Evolutionary conservation across 2,797 vertebrate species (phyloP).

Genomic region (Rhynchonycteris naso): DNA sequence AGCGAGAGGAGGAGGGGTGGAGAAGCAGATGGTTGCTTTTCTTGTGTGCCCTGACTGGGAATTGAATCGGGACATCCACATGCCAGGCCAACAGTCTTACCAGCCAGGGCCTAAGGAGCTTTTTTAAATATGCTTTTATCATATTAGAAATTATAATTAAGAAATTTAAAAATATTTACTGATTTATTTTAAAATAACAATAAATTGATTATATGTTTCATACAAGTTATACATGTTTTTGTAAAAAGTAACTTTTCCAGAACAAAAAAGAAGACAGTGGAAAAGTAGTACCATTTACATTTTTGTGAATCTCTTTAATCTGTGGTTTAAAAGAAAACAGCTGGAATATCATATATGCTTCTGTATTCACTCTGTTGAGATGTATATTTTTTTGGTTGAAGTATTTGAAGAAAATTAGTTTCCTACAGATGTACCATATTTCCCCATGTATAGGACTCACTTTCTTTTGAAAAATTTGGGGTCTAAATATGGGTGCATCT

Average conservation of each 20-base stretch:
- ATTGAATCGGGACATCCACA: no score
- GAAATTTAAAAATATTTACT: slow-evolving; percentile 16
- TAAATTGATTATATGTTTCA: slow-evolving; percentile 6
- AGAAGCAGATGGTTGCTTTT: no score
- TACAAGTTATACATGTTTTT: slow-evolving; percentile 16
- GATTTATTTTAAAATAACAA: slow-evolving; percentile 8
- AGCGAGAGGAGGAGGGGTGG: no score
- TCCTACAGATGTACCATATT: background rate
- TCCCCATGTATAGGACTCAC: no score
- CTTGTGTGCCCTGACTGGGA: no score
- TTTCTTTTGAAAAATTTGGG: no score
- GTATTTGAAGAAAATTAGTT: slow-evolving; percentile 42
- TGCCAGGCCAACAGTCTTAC: no score
- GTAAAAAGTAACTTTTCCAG: background rate
- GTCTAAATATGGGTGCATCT: no score
- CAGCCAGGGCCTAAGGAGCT: background rate
- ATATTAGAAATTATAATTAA: slow-evolving; percentile 27
- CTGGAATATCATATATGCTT: background rate
- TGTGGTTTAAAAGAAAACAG: background rate
- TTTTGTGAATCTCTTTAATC: slow-evolving; percentile 24
- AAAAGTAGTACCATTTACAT: background rate
- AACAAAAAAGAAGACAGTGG: background rate
- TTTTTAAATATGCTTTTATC: slow-evolving; percentile 34
- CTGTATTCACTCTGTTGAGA: background rate
- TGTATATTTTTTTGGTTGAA: slow-evolving; percentile 1